Conservation (phyloP, 2,888 invertebrate genomes). For the Phragmatobia fuliginosa region DNA sequence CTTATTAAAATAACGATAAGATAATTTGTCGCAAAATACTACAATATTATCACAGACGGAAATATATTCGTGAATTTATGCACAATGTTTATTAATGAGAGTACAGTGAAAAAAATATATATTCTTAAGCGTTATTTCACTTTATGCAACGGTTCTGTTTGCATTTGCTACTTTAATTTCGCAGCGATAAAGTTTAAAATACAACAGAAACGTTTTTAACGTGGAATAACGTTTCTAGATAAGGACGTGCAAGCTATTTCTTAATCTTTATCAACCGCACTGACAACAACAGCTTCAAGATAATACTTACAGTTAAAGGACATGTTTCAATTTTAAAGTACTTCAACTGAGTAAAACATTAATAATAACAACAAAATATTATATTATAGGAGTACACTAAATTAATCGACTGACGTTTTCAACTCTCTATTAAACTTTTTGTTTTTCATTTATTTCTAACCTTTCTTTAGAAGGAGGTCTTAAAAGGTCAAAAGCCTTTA, state of each 20-base stretch:
- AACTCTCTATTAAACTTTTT: neutral
- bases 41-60: conserved; percentile 18
- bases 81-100: neutral
- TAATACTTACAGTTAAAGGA: neutral
- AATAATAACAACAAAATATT: neutral
- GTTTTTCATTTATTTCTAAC: neutral
- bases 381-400: neutral
- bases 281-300: neutral
- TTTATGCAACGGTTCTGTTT: too few relatives aligned
- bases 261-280: neutral
- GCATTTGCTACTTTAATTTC: too few relatives aligned
- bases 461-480: neutral
- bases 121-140: too few relatives aligned
- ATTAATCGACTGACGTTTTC: neutral
- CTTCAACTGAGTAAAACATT: neutral
- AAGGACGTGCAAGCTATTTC: too few relatives aligned
- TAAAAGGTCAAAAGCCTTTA: neutral
- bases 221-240: too few relatives aligned
- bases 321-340: neutral
- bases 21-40: conserved; percentile 27
- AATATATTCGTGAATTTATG: neutral
- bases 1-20: conserved; percentile 33
- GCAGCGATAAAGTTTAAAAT: too few relatives aligned
- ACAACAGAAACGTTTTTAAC: too few relatives aligned
- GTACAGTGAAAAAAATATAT: neutral